Conservation (phyloP, 2,113 vertebrate species). For the Sakesphorus luctuosus region DNA sequence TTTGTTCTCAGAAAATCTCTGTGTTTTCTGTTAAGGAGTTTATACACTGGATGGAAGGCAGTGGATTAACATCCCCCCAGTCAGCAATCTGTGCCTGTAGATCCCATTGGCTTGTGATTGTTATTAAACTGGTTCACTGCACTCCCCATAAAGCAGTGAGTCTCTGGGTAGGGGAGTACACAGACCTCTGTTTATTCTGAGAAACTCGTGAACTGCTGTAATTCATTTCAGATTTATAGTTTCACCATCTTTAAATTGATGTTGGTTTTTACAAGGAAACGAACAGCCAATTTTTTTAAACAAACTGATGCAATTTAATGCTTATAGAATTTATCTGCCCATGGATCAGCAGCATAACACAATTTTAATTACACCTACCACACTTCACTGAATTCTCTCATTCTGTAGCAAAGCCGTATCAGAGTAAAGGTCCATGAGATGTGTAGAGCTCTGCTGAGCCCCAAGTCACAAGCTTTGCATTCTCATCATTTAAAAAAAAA, state of each 20-base stretch:
- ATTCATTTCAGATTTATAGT: constrained; percentile 52
- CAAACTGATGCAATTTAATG: constrained; percentile 65
- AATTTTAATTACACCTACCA: constrained; percentile 74
- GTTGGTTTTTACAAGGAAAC: constrained; percentile 52
- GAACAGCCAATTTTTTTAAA: constrained; percentile 43
- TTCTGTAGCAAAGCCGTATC: constrained; percentile 53
- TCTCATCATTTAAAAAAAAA: background rate
- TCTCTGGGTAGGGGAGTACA: background rate
- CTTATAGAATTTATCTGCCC: constrained; percentile 72
- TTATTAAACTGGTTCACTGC: constrained; percentile 30
- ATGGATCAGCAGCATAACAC: constrained; percentile 64
- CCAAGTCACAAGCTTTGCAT: constrained; percentile 39
- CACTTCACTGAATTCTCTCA: constrained; percentile 53
- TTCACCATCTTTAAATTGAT: constrained; percentile 49
- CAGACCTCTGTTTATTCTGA: constrained; percentile 39
- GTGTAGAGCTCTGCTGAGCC: constrained; percentile 49
- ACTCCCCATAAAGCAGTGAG: background rate
- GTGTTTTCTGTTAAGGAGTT: constrained; percentile 11
- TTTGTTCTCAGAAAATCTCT: background rate
- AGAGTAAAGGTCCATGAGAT: constrained; percentile 10
- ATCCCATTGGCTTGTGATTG: background rate
- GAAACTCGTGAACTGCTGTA: constrained; percentile 39
- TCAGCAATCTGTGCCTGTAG: background rate
- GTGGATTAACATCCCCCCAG: background rate
- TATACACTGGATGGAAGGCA: background rate